Percentiles rank a stretch among this genome's conserved stretches.
phyloP scores from a whole-genome alignment of 2,888 invertebrate genomes.

The Encarsia formosa region DNA sequence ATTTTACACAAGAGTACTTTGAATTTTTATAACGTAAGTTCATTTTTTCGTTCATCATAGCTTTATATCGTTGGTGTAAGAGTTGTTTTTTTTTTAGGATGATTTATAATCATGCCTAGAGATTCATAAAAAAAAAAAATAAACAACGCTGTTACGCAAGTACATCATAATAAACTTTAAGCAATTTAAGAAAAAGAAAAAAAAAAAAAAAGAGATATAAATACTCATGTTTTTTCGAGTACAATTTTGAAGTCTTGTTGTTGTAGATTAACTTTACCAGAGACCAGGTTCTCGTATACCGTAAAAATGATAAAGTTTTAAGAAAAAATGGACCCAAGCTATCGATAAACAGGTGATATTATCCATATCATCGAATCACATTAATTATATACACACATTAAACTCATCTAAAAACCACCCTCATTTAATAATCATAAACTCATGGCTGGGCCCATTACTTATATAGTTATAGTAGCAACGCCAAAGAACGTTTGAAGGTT shows the following conservation, averaged over 20 bases:
- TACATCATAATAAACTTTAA: too few relatives aligned
- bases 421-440: constrained; percentile 10
- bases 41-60: too few relatives aligned
- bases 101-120: too few relatives aligned
- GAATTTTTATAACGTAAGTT: too few relatives aligned
- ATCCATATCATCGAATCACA: constrained; percentile 8
- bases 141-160: too few relatives aligned
- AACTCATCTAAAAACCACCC: background rate
- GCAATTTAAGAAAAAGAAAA: too few relatives aligned
- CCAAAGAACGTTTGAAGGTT: background rate
- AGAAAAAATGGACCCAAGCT: constrained; percentile 2
- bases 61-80: too few relatives aligned
- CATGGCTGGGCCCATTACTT: constrained; percentile 15
- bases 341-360: background rate
- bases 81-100: too few relatives aligned
- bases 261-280: constrained; percentile 8
- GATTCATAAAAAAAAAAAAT: too few relatives aligned
- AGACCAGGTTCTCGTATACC: too few relatives aligned
- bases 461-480: background rate
- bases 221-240: background rate
- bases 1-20: too few relatives aligned
- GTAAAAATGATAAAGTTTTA: background rate
- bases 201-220: too few relatives aligned
- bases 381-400: background rate
- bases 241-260: constrained; percentile 9